phyloP scores from a whole-genome alignment of 2,888 invertebrate species.

The Morpho deidamia region DNA sequence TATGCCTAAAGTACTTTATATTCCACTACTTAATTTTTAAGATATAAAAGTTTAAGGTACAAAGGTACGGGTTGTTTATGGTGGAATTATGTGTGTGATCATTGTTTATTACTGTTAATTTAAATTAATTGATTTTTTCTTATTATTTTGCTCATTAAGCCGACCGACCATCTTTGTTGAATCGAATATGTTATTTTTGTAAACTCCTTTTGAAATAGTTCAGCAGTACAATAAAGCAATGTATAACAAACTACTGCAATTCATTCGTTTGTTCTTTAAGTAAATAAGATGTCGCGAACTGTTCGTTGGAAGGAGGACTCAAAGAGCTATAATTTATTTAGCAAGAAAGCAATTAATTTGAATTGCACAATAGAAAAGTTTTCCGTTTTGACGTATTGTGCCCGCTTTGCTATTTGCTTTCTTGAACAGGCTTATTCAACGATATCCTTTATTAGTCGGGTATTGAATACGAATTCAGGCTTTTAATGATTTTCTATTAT shows the following conservation, averaged over 20 bases:
- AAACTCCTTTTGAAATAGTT: not conserved
- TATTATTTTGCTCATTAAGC: no score
- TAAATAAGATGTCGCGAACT: conserved; percentile 17
- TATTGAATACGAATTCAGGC: conserved; percentile 44
- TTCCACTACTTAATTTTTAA: no score
- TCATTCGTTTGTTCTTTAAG: not conserved
- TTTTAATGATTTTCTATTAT: no score
- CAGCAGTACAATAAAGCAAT: not conserved
- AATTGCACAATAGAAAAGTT: conserved; percentile 71
- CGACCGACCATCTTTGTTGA: no score
- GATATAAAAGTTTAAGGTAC: no score
- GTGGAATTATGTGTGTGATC: no score
- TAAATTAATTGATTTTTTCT: no score
- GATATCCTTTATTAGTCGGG: conserved; percentile 66
- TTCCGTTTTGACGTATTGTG: conserved; percentile 67
- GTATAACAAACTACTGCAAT: not conserved
- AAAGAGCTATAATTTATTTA: conserved; percentile 22
- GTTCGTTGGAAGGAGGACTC: conserved; percentile 13
- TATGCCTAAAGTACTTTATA: no score
- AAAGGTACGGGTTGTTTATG: no score
- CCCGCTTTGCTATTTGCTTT: conserved; percentile 58
- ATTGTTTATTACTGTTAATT: no score
- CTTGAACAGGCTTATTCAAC: conserved; percentile 61
- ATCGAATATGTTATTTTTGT: no score
- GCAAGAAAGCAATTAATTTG: conserved; percentile 64